phyloP scores from a whole-genome alignment of 2,113 vertebrate species.

The Tachysurus fulvidraco region DNA sequence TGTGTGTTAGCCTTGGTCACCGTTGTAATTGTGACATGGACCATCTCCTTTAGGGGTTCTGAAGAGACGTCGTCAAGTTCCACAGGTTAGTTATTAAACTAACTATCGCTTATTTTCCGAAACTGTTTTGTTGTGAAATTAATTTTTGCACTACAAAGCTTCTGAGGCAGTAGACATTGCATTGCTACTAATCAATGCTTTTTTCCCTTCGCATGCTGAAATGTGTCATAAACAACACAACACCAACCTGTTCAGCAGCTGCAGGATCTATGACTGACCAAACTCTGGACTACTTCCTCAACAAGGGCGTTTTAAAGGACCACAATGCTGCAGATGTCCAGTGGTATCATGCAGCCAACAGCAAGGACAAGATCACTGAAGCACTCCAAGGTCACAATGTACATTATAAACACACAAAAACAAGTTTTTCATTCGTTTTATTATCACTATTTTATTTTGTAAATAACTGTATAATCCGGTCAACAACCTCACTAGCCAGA shows the following conservation, averaged over 20 bases:
- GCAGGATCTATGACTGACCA: conserved; percentile 59
- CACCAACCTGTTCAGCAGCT: background rate
- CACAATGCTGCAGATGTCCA: conserved; percentile 75
- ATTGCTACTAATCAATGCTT: background rate
- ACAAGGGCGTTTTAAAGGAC: conserved; percentile 57
- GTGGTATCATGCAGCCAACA: conserved; percentile 85
- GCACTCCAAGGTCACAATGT: conserved; percentile 72
- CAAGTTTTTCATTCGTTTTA: too few relatives aligned
- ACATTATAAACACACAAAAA: background rate
- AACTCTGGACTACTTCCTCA: conserved; percentile 76
- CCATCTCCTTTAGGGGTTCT: background rate
- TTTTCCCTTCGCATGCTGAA: background rate
- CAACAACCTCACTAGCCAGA: background rate
- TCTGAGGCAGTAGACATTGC: background rate
- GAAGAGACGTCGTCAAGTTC: conserved; percentile 4
- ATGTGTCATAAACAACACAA: background rate
- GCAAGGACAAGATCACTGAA: conserved; percentile 67
- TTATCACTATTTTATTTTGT: too few relatives aligned
- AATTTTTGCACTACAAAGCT: too few relatives aligned
- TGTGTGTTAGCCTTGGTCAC: background rate
- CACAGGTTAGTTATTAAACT: conserved; percentile 28
- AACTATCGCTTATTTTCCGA: background rate
- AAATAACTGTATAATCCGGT: background rate
- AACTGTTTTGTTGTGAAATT: background rate
- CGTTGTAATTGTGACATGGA: conserved; percentile 6